phyloP scores from a whole-genome alignment of 2,113 vertebrate genomes.

The Chitala chitala region DNA sequence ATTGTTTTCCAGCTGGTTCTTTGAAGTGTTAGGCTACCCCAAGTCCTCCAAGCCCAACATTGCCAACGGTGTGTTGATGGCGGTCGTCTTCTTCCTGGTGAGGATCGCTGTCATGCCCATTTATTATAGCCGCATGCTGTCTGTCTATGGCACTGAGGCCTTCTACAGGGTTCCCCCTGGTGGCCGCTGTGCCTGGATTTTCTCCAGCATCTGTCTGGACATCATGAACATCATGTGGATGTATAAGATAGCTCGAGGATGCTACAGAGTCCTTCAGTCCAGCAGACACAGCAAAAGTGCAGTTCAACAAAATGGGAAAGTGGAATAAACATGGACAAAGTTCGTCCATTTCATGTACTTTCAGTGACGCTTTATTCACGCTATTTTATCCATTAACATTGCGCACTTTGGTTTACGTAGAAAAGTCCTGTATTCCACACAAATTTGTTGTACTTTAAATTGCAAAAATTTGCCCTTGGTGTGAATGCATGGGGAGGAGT shows the following conservation, averaged over 20 bases:
- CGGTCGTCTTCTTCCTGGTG: conserved; percentile 82
- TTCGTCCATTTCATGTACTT: too few species aligned
- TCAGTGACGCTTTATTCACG: too few species aligned
- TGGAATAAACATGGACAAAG: conserved; percentile 59
- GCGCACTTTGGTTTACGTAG: too few species aligned
- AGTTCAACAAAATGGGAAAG: conserved; percentile 80
- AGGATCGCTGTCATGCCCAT: conserved; percentile 84
- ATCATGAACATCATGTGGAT: conserved; percentile 98
- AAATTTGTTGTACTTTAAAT: too few species aligned
- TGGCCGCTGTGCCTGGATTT: conserved; percentile 79
- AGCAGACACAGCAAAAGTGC: conserved; percentile 57
- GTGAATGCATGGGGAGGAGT: too few species aligned
- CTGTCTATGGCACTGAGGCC: conserved; percentile 81
- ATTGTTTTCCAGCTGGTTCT: conserved; percentile 90
- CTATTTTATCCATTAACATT: too few species aligned
- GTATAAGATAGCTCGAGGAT: conserved; percentile 89
- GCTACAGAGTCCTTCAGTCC: conserved; percentile 78
- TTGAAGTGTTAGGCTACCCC: conserved; percentile 87
- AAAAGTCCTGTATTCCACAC: too few species aligned
- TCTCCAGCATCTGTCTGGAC: conserved; percentile 81
- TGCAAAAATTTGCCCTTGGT: too few species aligned
- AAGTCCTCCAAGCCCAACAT: conserved; percentile 85
- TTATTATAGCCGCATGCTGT: conserved; percentile 73
- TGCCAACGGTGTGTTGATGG: conserved; percentile 90
- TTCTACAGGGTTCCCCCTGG: conserved; percentile 72